These are phyloP conservation scores for Agapostemon virescens DNA, from an alignment of 2,888 invertebrate species.

Conservation along the genomic window DNA sequence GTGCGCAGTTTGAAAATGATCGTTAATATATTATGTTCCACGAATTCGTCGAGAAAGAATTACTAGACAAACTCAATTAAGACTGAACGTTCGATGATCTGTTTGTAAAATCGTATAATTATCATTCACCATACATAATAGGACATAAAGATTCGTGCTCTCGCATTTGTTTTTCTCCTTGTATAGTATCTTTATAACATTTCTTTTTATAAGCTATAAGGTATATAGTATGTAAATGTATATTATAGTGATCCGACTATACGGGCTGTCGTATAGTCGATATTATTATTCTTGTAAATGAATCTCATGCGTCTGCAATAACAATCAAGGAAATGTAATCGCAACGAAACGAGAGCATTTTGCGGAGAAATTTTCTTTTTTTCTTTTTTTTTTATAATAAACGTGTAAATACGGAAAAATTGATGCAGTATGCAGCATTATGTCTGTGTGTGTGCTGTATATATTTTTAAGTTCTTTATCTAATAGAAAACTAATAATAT, in stretches of 20 bases:
- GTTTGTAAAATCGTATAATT: slow-evolving; percentile 26
- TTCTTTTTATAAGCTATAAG: slow-evolving; percentile 26
- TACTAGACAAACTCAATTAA: slow-evolving; percentile 42
- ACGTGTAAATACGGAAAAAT: slow-evolving; percentile 51
- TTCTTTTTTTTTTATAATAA: slow-evolving; percentile 19
- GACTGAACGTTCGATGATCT: slow-evolving; percentile 48
- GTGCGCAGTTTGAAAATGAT: slow-evolving; percentile 22
- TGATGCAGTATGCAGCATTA: slow-evolving; percentile 20
- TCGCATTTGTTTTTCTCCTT: slow-evolving; percentile 25
- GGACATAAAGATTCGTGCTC: slow-evolving; percentile 29
- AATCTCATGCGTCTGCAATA: slow-evolving; percentile 17
- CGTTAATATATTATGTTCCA: slow-evolving; percentile 33
- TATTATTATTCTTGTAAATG: slow-evolving; percentile 32
- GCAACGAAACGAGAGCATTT: slow-evolving; percentile 13
- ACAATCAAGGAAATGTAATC: slow-evolving; percentile 17
- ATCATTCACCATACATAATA: slow-evolving; percentile 1
- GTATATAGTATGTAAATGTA: slow-evolving; percentile 42
- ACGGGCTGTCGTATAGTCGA: slow-evolving; percentile 18
- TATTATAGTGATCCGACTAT: slow-evolving; percentile 39
- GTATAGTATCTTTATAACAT: slow-evolving; percentile 29
- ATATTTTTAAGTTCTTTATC: slow-evolving; percentile 23
- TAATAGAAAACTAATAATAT: slow-evolving; percentile 41
- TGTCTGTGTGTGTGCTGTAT: slow-evolving; percentile 21
- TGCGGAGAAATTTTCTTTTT: slow-evolving; percentile 4
- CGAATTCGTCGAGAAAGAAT: slow-evolving; percentile 14